Conservation (phyloP, 1,140 invertebrate species). For the Stenopsyche tienmushanensis region DNA sequence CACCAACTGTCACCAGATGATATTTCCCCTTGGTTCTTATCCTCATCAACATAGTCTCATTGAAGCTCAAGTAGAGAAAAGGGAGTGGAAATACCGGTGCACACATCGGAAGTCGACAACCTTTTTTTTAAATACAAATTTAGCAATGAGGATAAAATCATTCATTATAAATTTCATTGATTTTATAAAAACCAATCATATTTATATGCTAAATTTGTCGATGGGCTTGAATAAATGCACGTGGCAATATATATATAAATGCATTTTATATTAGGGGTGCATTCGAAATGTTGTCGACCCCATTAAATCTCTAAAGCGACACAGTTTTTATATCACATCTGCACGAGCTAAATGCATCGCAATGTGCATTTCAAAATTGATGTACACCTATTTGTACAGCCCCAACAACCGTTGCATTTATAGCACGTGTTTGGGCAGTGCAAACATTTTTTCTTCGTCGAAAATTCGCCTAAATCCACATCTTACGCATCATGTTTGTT, state of each 20-base stretch:
- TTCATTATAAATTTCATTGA: too few relatives aligned
- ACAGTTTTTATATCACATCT: conserved; percentile 20
- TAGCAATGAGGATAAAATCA: conserved; percentile 3
- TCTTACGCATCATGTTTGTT: too few relatives aligned
- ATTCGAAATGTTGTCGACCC: neutral
- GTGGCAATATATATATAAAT: too few relatives aligned
- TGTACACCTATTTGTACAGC: conserved; percentile 18
- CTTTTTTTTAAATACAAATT: neutral
- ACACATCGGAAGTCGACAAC: conserved; percentile 1
- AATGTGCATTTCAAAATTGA: conserved; percentile 23
- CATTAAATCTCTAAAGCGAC: neutral
- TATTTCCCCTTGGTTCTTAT: conserved; percentile 16
- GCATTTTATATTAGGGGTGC: neutral
- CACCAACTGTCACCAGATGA: conserved; percentile 38
- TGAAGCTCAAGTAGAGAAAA: conserved; percentile 12
- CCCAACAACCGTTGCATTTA: conserved; percentile 19
- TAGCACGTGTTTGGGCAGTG: conserved; percentile 15
- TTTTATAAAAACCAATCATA: too few relatives aligned
- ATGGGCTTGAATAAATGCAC: too few relatives aligned
- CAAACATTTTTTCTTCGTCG: neutral
- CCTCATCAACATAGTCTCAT: conserved; percentile 8
- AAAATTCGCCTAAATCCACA: too few relatives aligned
- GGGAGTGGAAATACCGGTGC: neutral
- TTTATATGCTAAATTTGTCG: too few relatives aligned
- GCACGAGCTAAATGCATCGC: conserved; percentile 20